Conservation (phyloP, 2,113 vertebrate species). For the Carlito syrichta region DNA sequence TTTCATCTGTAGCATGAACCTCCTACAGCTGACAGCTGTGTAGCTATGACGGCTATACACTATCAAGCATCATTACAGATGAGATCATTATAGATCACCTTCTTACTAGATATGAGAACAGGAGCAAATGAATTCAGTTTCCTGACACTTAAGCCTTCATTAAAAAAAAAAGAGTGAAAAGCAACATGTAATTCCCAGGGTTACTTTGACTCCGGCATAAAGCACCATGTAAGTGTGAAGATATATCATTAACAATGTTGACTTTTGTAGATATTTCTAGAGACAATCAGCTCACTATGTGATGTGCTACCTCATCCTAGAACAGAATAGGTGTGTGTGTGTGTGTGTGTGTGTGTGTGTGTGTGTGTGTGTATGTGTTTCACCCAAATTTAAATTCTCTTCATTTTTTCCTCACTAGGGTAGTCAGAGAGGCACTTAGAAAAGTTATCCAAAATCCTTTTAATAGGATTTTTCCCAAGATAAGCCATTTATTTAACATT, state of each 20-base stretch:
- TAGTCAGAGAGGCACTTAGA: neutral
- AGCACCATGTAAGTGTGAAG: neutral
- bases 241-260: neutral
- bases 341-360: neutral
- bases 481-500: neutral
- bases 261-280: neutral
- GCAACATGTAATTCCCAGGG: neutral
- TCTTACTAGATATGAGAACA: neutral
- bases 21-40: accelerated
- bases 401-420: neutral
- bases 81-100: neutral
- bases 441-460: neutral
- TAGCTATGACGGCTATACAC: accelerated
- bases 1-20: neutral
- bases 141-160: neutral
- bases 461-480: neutral
- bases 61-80: neutral
- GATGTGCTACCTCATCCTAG: neutral
- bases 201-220: neutral
- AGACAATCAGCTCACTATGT: neutral
- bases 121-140: neutral
- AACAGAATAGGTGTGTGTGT: neutral
- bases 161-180: neutral
- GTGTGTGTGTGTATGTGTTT: accelerated
- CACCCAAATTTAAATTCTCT: neutral